These are phyloP conservation scores for Artemia sinica DNA, from an alignment of 2,888 invertebrate genomes.

Conservation along the genomic window DNA sequence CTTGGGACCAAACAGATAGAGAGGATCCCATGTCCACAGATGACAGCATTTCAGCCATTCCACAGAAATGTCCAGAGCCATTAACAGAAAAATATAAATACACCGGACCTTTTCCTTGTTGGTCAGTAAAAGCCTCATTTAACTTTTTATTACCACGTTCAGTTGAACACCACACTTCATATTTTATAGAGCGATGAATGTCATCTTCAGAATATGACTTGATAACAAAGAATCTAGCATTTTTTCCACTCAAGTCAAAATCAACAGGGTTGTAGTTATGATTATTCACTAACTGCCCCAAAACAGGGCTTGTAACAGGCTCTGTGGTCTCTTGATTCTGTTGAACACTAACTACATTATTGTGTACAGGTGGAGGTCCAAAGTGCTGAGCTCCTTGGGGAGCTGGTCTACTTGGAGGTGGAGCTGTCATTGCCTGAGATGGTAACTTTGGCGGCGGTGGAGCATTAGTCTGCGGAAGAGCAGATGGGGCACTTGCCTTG, in stretches of 20 bases:
- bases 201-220: constrained; percentile 98
- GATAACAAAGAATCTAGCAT: constrained; percentile 85
- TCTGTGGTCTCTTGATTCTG: constrained; percentile 25
- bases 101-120: constrained; percentile 57
- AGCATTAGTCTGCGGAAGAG: constrained; percentile 8
- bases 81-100: constrained; percentile 91
- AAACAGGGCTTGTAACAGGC: constrained; percentile 46
- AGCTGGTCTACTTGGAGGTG: constrained; percentile 19
- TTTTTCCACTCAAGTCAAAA: constrained; percentile 63
- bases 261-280: constrained; percentile 89
- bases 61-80: constrained; percentile 94
- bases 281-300: constrained; percentile 71
- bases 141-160: constrained; percentile 89
- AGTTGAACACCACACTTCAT: constrained; percentile 96
- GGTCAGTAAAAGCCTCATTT: constrained; percentile 70
- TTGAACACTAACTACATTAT: constrained; percentile 27
- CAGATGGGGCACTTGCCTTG: constrained; percentile 18
- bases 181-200: constrained; percentile 81
- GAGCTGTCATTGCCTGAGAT: constrained; percentile 19
- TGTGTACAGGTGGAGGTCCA: constrained; percentile 27
- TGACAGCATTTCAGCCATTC: constrained; percentile 94
- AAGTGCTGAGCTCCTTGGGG: not conserved
- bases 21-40: constrained; percentile 82
- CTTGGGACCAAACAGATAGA: constrained; percentile 92
- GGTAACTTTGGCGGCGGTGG: constrained; percentile 15